Conservation (phyloP, 2,888 invertebrate species). For the Dolomedes plantarius region DNA sequence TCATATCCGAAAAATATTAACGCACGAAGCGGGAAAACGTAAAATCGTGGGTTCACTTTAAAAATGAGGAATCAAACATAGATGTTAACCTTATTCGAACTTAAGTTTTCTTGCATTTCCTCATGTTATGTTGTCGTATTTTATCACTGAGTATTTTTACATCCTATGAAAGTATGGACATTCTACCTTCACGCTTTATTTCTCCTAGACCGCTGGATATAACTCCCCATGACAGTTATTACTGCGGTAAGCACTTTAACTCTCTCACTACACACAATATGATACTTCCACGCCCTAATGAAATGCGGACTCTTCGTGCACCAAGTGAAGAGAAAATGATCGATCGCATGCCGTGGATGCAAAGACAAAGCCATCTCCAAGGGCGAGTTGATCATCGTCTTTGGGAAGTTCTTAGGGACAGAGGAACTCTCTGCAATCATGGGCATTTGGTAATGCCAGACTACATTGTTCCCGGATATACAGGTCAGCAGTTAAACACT, state of each 20-base stretch:
- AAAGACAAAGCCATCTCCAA: conserved; percentile 31
- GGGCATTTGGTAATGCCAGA: conserved; percentile 57
- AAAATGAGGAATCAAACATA: no score
- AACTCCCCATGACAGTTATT: conserved; percentile 21
- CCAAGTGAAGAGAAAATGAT: conserved; percentile 12
- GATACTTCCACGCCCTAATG: conserved; percentile 29
- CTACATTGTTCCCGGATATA: conserved; percentile 57
- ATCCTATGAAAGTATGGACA: no score
- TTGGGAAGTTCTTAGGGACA: conserved; percentile 13
- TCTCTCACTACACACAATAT: conserved; percentile 44
- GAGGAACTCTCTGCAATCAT: conserved; percentile 46
- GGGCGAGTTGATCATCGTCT: conserved; percentile 36
- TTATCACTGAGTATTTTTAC: no score
- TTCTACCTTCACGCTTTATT: no score
- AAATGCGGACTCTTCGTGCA: conserved; percentile 23
- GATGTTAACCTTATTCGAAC: no score
- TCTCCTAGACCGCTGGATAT: conserved; percentile 15
- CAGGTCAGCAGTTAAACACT: conserved; percentile 34
- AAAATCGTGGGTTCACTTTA: no score
- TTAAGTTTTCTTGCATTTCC: no score
- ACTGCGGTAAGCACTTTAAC: conserved; percentile 28
- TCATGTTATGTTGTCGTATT: no score
- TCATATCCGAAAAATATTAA: no score
- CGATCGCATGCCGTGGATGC: conserved; percentile 46
- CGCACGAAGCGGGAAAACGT: no score